Evolutionary conservation across 2,797 vertebrate genomes (phyloP).

Genomic region (Onychomys leucogaster): DNA sequence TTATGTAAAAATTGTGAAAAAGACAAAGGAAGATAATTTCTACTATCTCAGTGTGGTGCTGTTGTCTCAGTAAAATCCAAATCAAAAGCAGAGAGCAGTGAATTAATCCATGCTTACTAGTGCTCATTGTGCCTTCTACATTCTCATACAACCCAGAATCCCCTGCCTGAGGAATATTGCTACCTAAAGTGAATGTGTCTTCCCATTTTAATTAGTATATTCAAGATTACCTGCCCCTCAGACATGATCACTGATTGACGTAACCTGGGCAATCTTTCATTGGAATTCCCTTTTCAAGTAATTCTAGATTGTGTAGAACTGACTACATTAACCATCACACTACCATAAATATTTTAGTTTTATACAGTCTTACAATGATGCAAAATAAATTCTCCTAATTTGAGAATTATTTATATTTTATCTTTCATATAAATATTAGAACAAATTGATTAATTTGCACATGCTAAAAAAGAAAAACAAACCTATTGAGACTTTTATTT

Average conservation of each 20-base stretch:
- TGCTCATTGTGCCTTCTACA: background rate
- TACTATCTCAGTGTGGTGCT: background rate
- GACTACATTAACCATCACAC: background rate
- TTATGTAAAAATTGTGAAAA: background rate
- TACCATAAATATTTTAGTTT: slow-evolving; percentile 28
- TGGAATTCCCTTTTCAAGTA: background rate
- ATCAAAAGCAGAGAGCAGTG: background rate
- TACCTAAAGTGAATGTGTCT: background rate
- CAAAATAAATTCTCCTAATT: slow-evolving; percentile 2
- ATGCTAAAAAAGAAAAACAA: slow-evolving; percentile 38
- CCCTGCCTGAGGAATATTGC: background rate
- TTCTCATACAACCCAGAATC: background rate
- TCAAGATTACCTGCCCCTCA: background rate
- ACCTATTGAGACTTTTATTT: slow-evolving; percentile 21
- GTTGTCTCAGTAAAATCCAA: background rate
- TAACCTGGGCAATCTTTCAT: background rate
- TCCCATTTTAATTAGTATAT: background rate
- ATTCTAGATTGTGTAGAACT: background rate
- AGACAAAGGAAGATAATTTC: background rate
- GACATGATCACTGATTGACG: background rate
- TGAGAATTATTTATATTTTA: slow-evolving; percentile 8
- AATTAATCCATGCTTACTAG: background rate
- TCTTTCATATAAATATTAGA: background rate
- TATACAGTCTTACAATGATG: background rate
- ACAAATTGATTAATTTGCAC: slow-evolving; percentile 16